Evolutionary conservation across 2,888 invertebrate species (phyloP), one percentile per base, ranked within the genome.

Genomic region (Pedicia rivosa): DNA sequence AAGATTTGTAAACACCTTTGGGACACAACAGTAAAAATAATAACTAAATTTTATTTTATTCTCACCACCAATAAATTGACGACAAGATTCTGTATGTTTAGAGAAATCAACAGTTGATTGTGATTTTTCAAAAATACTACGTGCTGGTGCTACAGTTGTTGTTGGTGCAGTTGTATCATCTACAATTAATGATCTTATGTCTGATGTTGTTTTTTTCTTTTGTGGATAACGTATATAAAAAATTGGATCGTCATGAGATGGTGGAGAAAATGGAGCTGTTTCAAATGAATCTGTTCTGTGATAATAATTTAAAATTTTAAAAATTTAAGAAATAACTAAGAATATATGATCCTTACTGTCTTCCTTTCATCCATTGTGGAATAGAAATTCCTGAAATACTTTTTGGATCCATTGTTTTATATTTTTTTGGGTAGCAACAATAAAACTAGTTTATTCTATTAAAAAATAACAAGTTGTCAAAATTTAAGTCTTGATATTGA

Each of bases 241-340:
- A 54, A 80, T 80, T 36, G 72, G 74, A 50, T 81, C 80, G 56
- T 80, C 80, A 28, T 75, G 70, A 17, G 75, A 70, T 3, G 81
- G 80, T 14, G 82, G 81, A 13, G 81, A 80, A 46, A 72, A 70
- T 9, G 71, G 58, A 36, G 55, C 61, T 39, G 68, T 66, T 42
- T 70, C 68, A 43, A 70, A n/a, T n/a, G n/a, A n/a, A n/a, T n/a
- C n/a, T n/a, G n/a, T n/a, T n/a, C n/a, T n/a, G n/a, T n/a, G n/a
- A n/a, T n/a, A n/a, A n/a, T n/a, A n/a, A n/a, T n/a, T n/a, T n/a
- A n/a, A n/a, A n/a, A n/a, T n/a, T n/a, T n/a, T n/a, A n/a, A n/a
- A n/a, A n/a, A n/a, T n/a, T n/a, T n/a, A n/a, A n/a, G n/a, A n/a
- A n/a, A n/a, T n/a, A n/a, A n/a, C n/a, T n/a, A n/a, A n/a, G n/a